Base-by-base conservation (phyloP, 1,140 invertebrate species). In the Drosophila bifasciata region DNA sequence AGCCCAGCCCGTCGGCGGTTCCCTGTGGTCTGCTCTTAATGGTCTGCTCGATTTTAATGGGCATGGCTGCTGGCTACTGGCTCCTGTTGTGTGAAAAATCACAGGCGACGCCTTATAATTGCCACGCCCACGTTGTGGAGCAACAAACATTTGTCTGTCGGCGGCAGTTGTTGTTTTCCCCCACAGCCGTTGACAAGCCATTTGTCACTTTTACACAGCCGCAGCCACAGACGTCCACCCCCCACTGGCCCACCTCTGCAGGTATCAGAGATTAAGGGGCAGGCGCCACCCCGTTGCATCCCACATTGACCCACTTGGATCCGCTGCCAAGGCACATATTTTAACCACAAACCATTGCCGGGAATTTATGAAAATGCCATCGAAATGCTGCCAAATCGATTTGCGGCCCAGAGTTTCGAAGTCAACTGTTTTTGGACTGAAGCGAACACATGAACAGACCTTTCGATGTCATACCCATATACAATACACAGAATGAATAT, bases 131-230 rank as follows among this genome's bases (percentile, higher is more conserved):
- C 17, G 32, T 13, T 36, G 32, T 36, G n/a, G n/a, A n/a, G 19
- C 17, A 16, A 9, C 15, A 23, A 59, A 55, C 74, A 81, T 81
- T 83, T 83, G 63, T 81, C 79, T 83, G 79, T 61, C 46, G 58
- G 40, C 62, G 71, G 59, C 67, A 67, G 66, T 48, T 43, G 50
- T n/a, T 43, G 21, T 63, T 36, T 53, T 32, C 13, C 16, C 67
- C 43, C 46, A 61, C 49, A 56, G 66, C 70, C 74, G 81, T 76
- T 80, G 81, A 76, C 77, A 74, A 74, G 67, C 79, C 73, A 74
- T 86, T 85, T 85, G 73, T 81, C 81, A 85, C 67, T 74, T 81
- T 86, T 79, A 81, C 77, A 68, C 66, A 17, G 62, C 49, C 64
- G 41, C 53, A 43, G 49, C 39, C 15, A 21, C 40, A 41, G 8